Evolutionary conservation across 2,888 invertebrate species (phyloP).

Genomic region (Drosophila nr. perissopoda): DNA sequence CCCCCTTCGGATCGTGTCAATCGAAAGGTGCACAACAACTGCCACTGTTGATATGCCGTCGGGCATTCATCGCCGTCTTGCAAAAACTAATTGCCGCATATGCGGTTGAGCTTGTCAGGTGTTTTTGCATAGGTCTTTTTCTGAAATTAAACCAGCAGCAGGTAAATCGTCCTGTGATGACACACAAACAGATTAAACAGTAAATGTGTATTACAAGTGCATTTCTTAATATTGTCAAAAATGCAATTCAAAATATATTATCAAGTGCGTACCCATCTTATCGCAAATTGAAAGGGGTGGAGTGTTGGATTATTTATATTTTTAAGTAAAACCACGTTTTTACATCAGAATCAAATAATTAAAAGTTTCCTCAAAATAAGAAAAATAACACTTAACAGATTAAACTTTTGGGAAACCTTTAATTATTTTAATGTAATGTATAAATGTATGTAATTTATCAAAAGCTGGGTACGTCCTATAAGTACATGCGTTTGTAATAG

Average conservation of each 20-base stretch:
- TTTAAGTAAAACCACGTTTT: background rate
- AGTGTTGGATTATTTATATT: background rate
- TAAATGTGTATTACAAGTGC: background rate
- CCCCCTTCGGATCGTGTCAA: constrained; percentile 61
- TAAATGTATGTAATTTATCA: background rate
- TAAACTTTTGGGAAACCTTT: background rate
- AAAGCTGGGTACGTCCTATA: background rate
- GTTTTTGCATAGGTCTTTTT: constrained; percentile 50
- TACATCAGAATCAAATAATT: background rate
- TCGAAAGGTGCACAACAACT: constrained; percentile 69
- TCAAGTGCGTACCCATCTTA: background rate
- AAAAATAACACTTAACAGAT: background rate
- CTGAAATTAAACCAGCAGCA: constrained; percentile 22
- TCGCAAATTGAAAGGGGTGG: background rate
- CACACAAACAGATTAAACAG: constrained; percentile 3
- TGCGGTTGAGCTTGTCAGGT: constrained; percentile 69
- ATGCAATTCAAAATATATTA: background rate
- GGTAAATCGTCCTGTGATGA: constrained; percentile 31
- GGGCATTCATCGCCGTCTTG: constrained; percentile 46
- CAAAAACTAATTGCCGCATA: constrained; percentile 68
- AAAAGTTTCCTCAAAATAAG: background rate
- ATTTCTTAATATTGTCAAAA: background rate
- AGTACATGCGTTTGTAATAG: background rate
- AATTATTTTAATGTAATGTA: background rate
- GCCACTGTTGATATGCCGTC: constrained; percentile 55